Conservation (phyloP, 2,888 invertebrate genomes). For the Malthinus seriepunctatus region DNA sequence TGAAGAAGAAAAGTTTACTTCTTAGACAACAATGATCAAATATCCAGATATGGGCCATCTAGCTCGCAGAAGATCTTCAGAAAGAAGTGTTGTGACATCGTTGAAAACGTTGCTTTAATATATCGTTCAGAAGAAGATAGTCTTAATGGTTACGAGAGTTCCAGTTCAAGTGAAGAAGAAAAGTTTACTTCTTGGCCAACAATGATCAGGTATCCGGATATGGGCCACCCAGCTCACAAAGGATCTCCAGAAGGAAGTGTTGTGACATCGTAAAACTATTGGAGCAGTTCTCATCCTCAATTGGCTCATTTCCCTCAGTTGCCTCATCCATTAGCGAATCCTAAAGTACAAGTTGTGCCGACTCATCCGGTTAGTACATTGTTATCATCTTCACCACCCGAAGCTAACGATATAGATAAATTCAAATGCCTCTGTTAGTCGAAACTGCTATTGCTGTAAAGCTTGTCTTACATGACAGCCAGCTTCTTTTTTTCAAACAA, state of each 20-base stretch:
- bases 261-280: slow-evolving; percentile 49
- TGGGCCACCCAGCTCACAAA: slow-evolving; percentile 38
- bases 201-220: slow-evolving; percentile 64
- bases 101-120: slow-evolving; percentile 63
- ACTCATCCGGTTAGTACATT: slow-evolving; percentile 50
- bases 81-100: too few relatives aligned
- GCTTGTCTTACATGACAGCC: too few relatives aligned
- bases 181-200: slow-evolving; percentile 75
- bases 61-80: slow-evolving; percentile 37
- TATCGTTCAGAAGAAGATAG: slow-evolving; percentile 68
- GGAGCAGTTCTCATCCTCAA: slow-evolving; percentile 63
- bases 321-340: slow-evolving; percentile 57
- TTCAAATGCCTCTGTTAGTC: slow-evolving; percentile 82
- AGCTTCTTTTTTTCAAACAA: too few relatives aligned
- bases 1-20: slow-evolving; percentile 77
- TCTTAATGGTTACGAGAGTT: slow-evolving; percentile 74
- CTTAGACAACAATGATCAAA: slow-evolving; percentile 72
- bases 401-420: slow-evolving; percentile 65
- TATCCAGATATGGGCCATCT: slow-evolving; percentile 55
- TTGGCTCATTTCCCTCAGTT: slow-evolving; percentile 63
- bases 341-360: slow-evolving; percentile 59
- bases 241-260: slow-evolving; percentile 29
- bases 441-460: slow-evolving; percentile 85
- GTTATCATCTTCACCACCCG: slow-evolving; percentile 40
- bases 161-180: slow-evolving; percentile 77